Conservation (phyloP, 1,140 invertebrate genomes). For the Antheraea mylitta region DNA sequence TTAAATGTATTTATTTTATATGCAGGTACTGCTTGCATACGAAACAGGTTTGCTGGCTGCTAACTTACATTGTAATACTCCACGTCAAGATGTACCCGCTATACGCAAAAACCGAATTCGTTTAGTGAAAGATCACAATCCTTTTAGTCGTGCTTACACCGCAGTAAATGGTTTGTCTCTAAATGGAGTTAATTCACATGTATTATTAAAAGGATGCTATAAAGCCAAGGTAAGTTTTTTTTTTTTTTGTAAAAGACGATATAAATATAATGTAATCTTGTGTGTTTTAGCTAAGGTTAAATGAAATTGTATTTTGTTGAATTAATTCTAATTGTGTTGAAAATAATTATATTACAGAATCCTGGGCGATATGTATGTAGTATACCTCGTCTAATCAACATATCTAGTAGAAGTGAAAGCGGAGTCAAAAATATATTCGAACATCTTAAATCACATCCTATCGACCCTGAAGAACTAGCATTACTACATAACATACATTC, state of each 20-base stretch:
- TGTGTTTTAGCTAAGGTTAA: too few relatives aligned
- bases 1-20: neutral
- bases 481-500: slow-evolving; percentile 35
- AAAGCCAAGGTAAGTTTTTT: slow-evolving; percentile 41
- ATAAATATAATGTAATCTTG: too few relatives aligned
- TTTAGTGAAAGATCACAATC: slow-evolving; percentile 29
- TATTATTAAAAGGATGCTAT: slow-evolving; percentile 34
- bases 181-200: slow-evolving; percentile 41
- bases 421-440: slow-evolving; percentile 31
- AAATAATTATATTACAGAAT: slow-evolving; percentile 31
- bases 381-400: slow-evolving; percentile 35
- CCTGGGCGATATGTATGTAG: slow-evolving; percentile 25
- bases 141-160: slow-evolving; percentile 23
- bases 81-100: slow-evolving; percentile 30
- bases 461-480: slow-evolving; percentile 38
- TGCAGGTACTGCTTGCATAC: slow-evolving; percentile 41
- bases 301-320: too few relatives aligned
- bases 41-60: slow-evolving; percentile 38
- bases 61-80: slow-evolving; percentile 36
- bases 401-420: slow-evolving; percentile 38
- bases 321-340: too few relatives aligned
- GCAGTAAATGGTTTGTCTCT: slow-evolving; percentile 40
- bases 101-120: slow-evolving; percentile 34
- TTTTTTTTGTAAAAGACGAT: neutral
- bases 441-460: slow-evolving; percentile 25